phyloP scores from a whole-genome alignment of 2,113 vertebrate genomes.

The Cyprinodon tularosa region DNA sequence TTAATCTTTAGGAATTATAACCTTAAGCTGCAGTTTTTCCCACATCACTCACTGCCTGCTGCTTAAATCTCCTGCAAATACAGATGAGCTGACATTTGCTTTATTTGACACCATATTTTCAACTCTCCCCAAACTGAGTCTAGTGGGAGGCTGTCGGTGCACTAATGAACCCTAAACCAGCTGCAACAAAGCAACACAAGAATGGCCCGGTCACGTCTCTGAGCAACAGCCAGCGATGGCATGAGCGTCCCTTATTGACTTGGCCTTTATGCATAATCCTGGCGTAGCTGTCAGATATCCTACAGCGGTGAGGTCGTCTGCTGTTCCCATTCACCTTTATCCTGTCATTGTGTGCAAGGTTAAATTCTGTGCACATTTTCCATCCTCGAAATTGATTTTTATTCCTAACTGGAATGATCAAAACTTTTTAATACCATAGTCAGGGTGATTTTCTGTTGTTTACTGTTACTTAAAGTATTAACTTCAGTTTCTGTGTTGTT shows the following conservation, averaged over 20 bases:
- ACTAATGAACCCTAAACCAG: constrained; percentile 54
- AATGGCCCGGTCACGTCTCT: constrained; percentile 54
- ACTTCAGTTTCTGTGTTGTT: neutral
- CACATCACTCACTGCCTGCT: too few relatives aligned
- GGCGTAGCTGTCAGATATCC: constrained; percentile 54
- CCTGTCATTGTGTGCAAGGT: constrained; percentile 30
- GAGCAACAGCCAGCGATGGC: constrained; percentile 63
- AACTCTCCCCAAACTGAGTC: constrained; percentile 23
- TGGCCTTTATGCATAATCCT: constrained; percentile 47
- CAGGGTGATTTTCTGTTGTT: neutral
- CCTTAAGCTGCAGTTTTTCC: too few relatives aligned
- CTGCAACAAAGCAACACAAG: constrained; percentile 60
- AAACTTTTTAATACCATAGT: too few relatives aligned
- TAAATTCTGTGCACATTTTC: constrained; percentile 26
- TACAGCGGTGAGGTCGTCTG: constrained; percentile 33
- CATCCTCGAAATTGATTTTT: constrained; percentile 24
- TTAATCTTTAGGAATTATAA: too few relatives aligned
- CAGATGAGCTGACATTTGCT: constrained; percentile 7
- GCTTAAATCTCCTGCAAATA: neutral
- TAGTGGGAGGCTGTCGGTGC: constrained; percentile 8
- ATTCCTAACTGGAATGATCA: constrained; percentile 2
- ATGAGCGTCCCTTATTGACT: constrained; percentile 65
- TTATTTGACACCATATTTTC: neutral
- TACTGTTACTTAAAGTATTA: neutral
- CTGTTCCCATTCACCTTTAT: constrained; percentile 28